phyloP scores from a whole-genome alignment of 2,113 vertebrate species.

The Passer domesticus region DNA sequence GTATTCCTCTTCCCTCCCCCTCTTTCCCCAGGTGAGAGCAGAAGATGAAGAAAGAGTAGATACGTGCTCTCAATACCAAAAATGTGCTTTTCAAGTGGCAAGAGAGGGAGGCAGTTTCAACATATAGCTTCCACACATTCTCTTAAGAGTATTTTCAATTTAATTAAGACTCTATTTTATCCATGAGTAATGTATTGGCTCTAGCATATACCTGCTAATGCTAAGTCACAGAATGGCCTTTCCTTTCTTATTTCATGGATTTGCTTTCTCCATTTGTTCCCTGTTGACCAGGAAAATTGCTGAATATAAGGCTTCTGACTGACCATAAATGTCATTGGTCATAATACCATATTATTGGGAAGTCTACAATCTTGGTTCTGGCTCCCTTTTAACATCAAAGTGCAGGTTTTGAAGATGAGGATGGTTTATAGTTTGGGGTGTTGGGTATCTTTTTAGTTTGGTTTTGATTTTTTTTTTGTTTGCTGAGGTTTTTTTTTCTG shows the following conservation, averaged over 20 bases:
- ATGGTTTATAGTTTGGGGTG: neutral
- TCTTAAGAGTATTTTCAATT: slow-evolving; percentile 27
- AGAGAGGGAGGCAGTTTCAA: neutral
- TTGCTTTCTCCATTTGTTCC: slow-evolving; percentile 63
- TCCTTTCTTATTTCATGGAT: slow-evolving; percentile 60
- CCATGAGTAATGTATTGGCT: neutral
- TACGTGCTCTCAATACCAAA: neutral
- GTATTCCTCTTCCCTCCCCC: neutral
- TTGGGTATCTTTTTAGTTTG: neutral
- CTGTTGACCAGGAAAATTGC: slow-evolving; percentile 68
- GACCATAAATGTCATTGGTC: slow-evolving; percentile 59
- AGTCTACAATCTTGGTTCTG: slow-evolving; percentile 10
- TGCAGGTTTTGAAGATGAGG: slow-evolving; percentile 20
- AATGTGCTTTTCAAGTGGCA: neutral
- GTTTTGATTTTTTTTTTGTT: neutral
- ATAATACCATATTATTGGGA: neutral
- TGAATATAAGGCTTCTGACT: slow-evolving; percentile 48
- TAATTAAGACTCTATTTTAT: slow-evolving; percentile 47
- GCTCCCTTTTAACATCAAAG: slow-evolving; percentile 36
- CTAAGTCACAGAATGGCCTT: slow-evolving; percentile 54
- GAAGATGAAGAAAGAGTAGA: neutral
- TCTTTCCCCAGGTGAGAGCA: neutral
- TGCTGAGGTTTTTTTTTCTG: neutral
- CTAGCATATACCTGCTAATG: slow-evolving; percentile 14
- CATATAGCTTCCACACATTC: neutral